phyloP scores from a whole-genome alignment of 2,113 vertebrate genomes.

The Prionailurus viverrinus region DNA sequence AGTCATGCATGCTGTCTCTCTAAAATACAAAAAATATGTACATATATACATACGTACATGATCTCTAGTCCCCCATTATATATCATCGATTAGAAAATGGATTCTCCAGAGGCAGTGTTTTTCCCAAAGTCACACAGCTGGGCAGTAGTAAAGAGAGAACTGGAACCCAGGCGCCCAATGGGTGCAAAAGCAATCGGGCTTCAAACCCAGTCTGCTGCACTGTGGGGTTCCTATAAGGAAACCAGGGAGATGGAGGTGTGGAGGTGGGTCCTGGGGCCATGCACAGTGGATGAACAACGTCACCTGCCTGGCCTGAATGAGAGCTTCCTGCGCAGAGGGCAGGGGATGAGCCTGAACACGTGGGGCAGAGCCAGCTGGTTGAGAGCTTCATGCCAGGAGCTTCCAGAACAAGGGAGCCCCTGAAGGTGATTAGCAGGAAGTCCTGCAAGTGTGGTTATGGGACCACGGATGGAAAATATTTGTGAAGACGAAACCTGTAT shows the following conservation, averaged over 20 bases:
- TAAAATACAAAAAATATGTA: neutral
- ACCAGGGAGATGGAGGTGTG: neutral
- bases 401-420: neutral
- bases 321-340: neutral
- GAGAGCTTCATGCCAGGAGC: neutral
- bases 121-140: neutral
- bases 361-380: neutral
- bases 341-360: no score
- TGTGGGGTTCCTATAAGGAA: neutral
- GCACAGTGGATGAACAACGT: fast-evolving
- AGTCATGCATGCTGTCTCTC: no score
- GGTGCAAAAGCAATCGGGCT: neutral
- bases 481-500: neutral
- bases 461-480: neutral
- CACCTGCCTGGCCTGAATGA: neutral
- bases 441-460: no score
- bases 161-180: neutral
- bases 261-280: neutral
- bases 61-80: neutral
- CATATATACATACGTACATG: neutral
- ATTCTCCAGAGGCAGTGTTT: neutral
- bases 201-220: neutral
- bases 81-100: neutral
- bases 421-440: neutral
- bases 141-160: neutral